These are phyloP conservation scores for Nasonia longicornis DNA, from an alignment of 1,140 invertebrate genomes.

Conservation along the genomic window DNA sequence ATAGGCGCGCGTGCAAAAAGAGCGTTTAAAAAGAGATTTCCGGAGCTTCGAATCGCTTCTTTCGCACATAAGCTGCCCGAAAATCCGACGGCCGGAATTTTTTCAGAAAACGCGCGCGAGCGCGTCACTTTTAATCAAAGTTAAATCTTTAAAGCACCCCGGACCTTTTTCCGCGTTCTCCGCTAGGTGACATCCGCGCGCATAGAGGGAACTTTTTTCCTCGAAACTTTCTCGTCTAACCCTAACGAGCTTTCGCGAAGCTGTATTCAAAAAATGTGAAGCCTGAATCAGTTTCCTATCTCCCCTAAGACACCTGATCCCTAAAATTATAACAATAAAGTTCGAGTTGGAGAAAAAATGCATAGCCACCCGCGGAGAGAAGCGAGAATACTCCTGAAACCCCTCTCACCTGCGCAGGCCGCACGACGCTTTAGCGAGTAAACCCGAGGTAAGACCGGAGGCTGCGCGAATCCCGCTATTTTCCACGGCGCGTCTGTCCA, in stretches of 20 bases:
- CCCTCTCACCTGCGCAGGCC: conserved; percentile 20
- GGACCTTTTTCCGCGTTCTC: no score
- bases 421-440: conserved; percentile 55
- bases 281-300: no score
- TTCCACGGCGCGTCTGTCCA: conserved; percentile 48
- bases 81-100: neutral
- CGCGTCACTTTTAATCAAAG: neutral
- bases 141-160: neutral
- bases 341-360: conserved; percentile 6
- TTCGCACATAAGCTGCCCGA: neutral
- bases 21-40: neutral
- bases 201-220: neutral
- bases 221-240: neutral
- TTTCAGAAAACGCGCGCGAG: no score
- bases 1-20: neutral
- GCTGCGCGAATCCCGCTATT: conserved; percentile 54
- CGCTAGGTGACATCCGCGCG: no score
- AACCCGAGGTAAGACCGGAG: conserved; percentile 57
- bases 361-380: neutral
- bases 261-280: no score
- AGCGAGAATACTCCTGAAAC: conserved; percentile 44
- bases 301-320: no score
- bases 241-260: no score
- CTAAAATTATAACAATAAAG: conserved; percentile 21
- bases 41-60: neutral